Evolutionary conservation across 1,140 invertebrate genomes (phyloP).

Genomic region (Bombus polaris): DNA sequence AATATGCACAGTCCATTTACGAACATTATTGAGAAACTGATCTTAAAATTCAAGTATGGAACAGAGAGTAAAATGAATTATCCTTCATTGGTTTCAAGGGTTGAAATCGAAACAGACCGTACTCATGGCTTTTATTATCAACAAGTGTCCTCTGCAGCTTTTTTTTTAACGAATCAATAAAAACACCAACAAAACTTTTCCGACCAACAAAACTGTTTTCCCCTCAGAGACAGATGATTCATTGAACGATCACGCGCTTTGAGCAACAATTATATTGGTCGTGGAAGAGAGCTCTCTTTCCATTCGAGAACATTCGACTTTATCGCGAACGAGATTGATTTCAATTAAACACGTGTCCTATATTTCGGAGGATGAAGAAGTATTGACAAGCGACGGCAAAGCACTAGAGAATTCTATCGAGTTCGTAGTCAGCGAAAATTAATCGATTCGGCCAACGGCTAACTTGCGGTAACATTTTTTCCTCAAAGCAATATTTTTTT

Average conservation of each 20-base stretch:
- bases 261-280: background rate
- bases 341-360: slow-evolving; percentile 37
- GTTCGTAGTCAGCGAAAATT: slow-evolving; percentile 23
- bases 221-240: background rate
- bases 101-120: background rate
- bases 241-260: background rate
- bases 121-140: background rate
- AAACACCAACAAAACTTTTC: background rate
- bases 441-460: slow-evolving; percentile 5
- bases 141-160: background rate
- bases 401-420: background rate
- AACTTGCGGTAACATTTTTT: background rate
- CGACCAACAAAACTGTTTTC: background rate
- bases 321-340: slow-evolving; percentile 26
- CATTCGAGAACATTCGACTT: slow-evolving; percentile 5
- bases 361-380: slow-evolving; percentile 16
- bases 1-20: background rate
- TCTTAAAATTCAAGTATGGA: background rate
- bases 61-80: background rate
- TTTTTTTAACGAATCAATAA: background rate
- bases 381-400: background rate
- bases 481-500: background rate
- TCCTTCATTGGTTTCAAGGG: background rate
- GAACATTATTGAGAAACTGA: background rate
- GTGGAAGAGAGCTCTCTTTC: background rate